Percentiles rank a stretch among this genome's conserved stretches.
These are phyloP conservation scores for Pelmatolapia mariae DNA, from an alignment of 2,113 vertebrate genomes.

Conservation along the genomic window DNA sequence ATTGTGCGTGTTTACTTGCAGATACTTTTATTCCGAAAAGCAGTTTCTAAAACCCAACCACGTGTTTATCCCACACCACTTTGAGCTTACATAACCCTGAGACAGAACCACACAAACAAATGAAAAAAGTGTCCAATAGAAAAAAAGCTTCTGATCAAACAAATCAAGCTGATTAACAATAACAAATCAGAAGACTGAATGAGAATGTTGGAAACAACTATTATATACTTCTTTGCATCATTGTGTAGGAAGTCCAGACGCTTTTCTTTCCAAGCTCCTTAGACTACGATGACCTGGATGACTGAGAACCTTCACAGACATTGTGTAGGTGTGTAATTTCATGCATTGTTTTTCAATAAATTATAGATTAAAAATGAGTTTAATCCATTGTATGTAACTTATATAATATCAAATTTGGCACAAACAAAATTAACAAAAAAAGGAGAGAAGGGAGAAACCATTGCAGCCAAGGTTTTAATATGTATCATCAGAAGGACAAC, in stretches of 20 bases:
- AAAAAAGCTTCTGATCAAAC: not conserved
- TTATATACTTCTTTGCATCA: not conserved
- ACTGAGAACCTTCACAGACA: too few relatives aligned
- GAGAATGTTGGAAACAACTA: not conserved
- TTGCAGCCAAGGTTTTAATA: not conserved
- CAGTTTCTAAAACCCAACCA: not conserved
- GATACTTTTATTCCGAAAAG: not conserved
- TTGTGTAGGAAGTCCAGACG: not conserved
- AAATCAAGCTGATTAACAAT: not conserved
- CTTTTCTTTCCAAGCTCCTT: too few relatives aligned
- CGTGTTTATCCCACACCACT: not conserved
- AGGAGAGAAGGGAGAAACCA: not conserved
- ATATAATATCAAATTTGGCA: not conserved
- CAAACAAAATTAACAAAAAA: not conserved
- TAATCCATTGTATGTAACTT: not conserved
- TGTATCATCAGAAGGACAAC: not conserved
- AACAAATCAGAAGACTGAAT: not conserved
- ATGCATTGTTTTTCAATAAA: not conserved
- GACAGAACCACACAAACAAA: not conserved
- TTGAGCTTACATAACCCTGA: not conserved
- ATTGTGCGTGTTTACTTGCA: not conserved
- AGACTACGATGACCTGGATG: too few relatives aligned
- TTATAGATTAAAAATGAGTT: not conserved
- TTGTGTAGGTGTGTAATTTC: not conserved
- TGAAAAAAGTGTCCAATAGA: not conserved